These are phyloP conservation scores for Columbina picui DNA, from an alignment of 2,113 vertebrate species.

Conservation along the genomic window DNA sequence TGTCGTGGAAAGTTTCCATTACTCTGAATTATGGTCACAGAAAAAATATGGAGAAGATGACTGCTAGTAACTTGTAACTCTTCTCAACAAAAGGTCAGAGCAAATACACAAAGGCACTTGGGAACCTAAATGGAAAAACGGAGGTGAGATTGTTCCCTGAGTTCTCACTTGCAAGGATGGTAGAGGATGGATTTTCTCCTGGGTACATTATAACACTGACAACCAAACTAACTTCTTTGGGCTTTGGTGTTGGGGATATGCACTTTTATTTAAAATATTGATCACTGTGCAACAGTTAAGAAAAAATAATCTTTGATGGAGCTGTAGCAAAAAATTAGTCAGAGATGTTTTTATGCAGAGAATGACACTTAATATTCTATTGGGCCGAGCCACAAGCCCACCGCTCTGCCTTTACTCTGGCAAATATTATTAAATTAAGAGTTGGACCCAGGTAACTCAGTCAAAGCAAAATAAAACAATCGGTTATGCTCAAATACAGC, in stretches of 20 bases:
- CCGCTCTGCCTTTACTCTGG: background rate
- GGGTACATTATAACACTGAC: background rate
- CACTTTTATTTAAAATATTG: background rate
- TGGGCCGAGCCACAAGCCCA: background rate
- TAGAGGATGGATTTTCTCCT: slow-evolving; percentile 17
- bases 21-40: background rate
- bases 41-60: slow-evolving; percentile 12
- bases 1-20: slow-evolving; percentile 34
- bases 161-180: background rate
- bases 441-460: background rate
- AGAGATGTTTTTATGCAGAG: background rate
- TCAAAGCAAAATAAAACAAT: background rate
- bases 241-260: background rate
- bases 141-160: slow-evolving; percentile 29
- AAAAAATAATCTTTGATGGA: background rate
- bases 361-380: background rate
- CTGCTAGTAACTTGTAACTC: slow-evolving; percentile 26
- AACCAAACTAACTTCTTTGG: background rate
- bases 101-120: slow-evolving; percentile 33
- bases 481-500: background rate
- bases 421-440: background rate
- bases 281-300: background rate
- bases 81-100: slow-evolving; percentile 46
- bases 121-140: slow-evolving; percentile 51
- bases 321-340: background rate